Conservation (phyloP, 2,113 vertebrate species). For the Paradoxurus hermaphroditus region DNA sequence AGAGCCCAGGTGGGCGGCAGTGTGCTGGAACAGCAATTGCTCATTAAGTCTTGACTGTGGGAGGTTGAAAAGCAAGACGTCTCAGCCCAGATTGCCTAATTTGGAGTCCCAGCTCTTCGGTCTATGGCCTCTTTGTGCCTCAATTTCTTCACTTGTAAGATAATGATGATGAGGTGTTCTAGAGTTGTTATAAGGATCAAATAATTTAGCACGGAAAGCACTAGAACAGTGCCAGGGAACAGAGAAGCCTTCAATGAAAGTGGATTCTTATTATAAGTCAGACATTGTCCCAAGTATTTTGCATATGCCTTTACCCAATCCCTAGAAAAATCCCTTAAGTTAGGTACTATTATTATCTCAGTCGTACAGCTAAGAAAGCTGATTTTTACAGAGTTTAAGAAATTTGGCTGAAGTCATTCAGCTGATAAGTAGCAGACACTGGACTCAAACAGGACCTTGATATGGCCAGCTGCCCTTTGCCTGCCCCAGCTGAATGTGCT, state of each 20-base stretch:
- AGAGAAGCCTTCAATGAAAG: background rate
- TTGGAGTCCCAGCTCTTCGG: background rate
- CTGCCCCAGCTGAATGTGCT: background rate
- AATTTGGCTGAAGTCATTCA: background rate
- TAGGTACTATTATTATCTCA: background rate
- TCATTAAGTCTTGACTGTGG: background rate
- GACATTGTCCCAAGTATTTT: background rate
- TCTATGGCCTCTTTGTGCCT: background rate
- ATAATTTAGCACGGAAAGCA: background rate
- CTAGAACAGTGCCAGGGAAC: background rate
- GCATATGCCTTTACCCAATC: background rate
- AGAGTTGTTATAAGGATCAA: background rate
- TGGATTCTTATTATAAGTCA: background rate
- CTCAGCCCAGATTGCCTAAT: background rate
- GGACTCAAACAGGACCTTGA: background rate
- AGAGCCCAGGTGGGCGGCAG: background rate
- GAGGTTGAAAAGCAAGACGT: no score
- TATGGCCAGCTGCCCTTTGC: background rate
- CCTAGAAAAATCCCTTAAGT: background rate
- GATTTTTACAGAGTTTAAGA: background rate
- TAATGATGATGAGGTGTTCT: background rate
- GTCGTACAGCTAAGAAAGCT: background rate
- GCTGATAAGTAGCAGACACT: background rate
- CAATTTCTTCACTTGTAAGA: background rate
- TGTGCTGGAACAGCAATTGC: no score